phyloP scores from a whole-genome alignment of 2,888 invertebrate genomes.

The Panzeria rudis region DNA sequence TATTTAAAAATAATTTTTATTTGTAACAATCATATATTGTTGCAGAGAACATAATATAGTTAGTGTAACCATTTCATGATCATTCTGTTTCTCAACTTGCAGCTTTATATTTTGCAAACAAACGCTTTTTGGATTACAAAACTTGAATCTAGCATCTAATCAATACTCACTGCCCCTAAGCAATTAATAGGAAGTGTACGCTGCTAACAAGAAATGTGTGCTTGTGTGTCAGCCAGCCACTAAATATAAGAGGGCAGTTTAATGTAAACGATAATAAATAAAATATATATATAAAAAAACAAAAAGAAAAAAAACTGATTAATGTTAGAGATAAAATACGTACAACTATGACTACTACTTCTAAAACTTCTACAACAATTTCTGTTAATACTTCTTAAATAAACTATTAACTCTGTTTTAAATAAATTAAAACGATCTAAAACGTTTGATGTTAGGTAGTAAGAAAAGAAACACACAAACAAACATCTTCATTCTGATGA shows the following conservation, averaged over 20 bases:
- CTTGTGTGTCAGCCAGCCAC: slow-evolving; percentile 17
- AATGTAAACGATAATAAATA: slow-evolving; percentile 60
- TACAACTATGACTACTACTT: slow-evolving; percentile 51
- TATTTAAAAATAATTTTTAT: too few species aligned
- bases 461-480: not conserved
- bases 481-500: slow-evolving; percentile 34
- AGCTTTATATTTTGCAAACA: too few species aligned
- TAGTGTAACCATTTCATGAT: too few species aligned
- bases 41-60: too few species aligned
- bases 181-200: slow-evolving; percentile 1
- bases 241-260: slow-evolving; percentile 40
- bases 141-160: too few species aligned
- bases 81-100: too few species aligned
- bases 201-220: slow-evolving; percentile 31
- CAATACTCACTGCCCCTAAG: not conserved
- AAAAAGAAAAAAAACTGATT: slow-evolving; percentile 46
- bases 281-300: not conserved
- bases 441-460: slow-evolving; percentile 42
- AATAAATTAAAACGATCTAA: slow-evolving; percentile 50
- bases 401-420: slow-evolving; percentile 43
- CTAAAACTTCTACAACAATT: slow-evolving; percentile 16
- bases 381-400: slow-evolving; percentile 44
- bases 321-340: slow-evolving; percentile 49
- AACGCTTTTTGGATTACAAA: too few species aligned
- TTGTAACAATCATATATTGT: too few species aligned